Percentiles rank a stretch among this genome's conserved stretches.
Evolutionary conservation across 1,140 invertebrate species (phyloP).

Genomic region (Cotesia typhae): DNA sequence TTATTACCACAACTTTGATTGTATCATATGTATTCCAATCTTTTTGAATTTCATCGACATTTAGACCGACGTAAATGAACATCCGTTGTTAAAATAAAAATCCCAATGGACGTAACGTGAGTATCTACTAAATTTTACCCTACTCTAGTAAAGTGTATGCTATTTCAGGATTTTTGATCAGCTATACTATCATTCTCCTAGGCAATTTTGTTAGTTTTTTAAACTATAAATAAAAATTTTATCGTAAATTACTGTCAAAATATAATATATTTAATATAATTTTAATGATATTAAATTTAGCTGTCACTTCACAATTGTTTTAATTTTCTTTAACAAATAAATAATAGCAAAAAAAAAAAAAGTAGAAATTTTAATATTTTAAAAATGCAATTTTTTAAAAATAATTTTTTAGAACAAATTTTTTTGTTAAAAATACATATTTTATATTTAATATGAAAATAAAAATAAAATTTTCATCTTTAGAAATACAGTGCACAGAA

Average conservation of each 20-base stretch:
- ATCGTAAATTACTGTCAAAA: no score
- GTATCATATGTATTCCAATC: slow-evolving; percentile 37
- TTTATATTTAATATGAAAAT: slow-evolving; percentile 1
- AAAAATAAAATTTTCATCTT: slow-evolving; percentile 31
- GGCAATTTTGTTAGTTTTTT: slow-evolving; percentile 38
- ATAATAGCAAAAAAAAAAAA: no score
- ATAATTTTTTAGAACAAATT: no score
- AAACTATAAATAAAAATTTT: slow-evolving; percentile 26
- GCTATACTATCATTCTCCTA: slow-evolving; percentile 24
- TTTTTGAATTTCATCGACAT: slow-evolving; percentile 35
- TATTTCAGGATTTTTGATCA: slow-evolving; percentile 25
- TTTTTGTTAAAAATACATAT: background rate
- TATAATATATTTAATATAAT: no score
- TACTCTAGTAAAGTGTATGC: slow-evolving; percentile 34
- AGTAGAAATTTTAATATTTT: no score
- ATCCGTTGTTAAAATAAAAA: slow-evolving; percentile 39
- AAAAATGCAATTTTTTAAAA: no score
- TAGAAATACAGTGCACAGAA: slow-evolving; percentile 23
- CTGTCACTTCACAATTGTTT: no score
- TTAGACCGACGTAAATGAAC: slow-evolving; percentile 39
- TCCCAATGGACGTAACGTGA: slow-evolving; percentile 36
- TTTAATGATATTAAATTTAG: no score
- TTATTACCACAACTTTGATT: slow-evolving; percentile 33
- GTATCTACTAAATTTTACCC: slow-evolving; percentile 38
- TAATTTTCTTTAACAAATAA: no score